Base-by-base conservation (phyloP, 2,113 vertebrate genomes). In the Tupaia tana region DNA sequence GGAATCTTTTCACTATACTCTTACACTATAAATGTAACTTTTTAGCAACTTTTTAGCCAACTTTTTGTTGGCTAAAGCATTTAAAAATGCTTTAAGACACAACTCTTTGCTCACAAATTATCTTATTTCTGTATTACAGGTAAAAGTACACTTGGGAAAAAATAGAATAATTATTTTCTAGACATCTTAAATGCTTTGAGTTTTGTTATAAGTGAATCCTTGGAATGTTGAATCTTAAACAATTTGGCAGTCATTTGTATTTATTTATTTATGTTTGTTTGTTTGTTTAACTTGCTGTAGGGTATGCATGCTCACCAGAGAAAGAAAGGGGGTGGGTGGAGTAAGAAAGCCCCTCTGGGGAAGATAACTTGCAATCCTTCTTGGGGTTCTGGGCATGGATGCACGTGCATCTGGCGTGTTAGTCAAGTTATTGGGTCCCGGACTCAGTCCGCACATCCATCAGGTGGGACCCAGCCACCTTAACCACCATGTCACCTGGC, bases 221-320 rank as follows among this genome's bases (percentile, higher is more conserved):
- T 82, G 81, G 90, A 94, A 85, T 54, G 70, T 19, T 83, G 43
- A 58, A 74, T 86, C 90, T 97, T 83, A 90, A 95, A 83, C 61
- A 91, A 79, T 4, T 7, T 2, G 13, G 59, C 31, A 22, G 64
- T 12, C n/a, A 85, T 86, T 84, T 61, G 58, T 34, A 52, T 84
- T 43, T 43, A 43, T 43, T 43, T 43, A 43, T 43, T 43, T 43
- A 43, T 43, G 43, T 43, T 43, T 43, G 43, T 43, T 43, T 43
- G 43, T 43, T 43, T 43, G 43, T 43, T 43, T 43, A 43, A 43
- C 43, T 43, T 43, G 43, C 43, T 43, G 43, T 43, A 43, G 43
- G 43, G 43, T 43, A 6, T 43, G 43, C 6, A 43, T 43, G 43
- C 43, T 43, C 43, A 43, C 43, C 43, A 43, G 43, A 43, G 43